phyloP scores from a whole-genome alignment of 2,888 invertebrate genomes.

The Marronus borbonicus region DNA sequence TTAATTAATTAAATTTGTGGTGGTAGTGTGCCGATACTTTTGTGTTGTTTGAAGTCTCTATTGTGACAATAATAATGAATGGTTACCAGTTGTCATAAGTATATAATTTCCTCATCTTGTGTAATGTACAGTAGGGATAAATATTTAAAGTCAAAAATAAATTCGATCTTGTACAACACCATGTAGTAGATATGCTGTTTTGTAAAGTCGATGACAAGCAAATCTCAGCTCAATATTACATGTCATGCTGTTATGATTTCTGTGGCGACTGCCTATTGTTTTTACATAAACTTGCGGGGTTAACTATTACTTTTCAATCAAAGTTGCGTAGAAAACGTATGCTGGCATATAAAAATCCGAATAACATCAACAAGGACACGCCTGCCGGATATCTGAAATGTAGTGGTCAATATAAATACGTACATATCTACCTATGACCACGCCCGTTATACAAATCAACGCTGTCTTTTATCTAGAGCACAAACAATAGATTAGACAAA shows the following conservation, averaged over 20 bases:
- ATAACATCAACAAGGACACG: slow-evolving; percentile 44
- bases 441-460: slow-evolving; percentile 36
- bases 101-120: no score
- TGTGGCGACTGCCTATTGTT: slow-evolving; percentile 4
- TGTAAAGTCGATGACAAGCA: no score
- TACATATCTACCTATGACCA: slow-evolving; percentile 2
- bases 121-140: no score
- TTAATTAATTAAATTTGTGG: no score
- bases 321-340: slow-evolving; percentile 28
- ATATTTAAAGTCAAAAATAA: no score
- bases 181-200: no score
- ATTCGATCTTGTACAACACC: no score
- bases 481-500: slow-evolving; percentile 31
- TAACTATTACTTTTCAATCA: slow-evolving; percentile 26
- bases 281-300: slow-evolving; percentile 5
- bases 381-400: slow-evolving; percentile 45
- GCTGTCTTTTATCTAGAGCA: slow-evolving; percentile 33
- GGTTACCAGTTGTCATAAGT: no score
- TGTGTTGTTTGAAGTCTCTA: no score
- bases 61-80: no score
- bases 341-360: slow-evolving; percentile 32
- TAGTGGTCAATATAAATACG: slow-evolving; percentile 7
- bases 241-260: neutral
- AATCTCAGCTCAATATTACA: neutral
- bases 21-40: no score